These are phyloP conservation scores for Nomada ruficornis DNA, from an alignment of 2,888 invertebrate species.

Conservation along the genomic window DNA sequence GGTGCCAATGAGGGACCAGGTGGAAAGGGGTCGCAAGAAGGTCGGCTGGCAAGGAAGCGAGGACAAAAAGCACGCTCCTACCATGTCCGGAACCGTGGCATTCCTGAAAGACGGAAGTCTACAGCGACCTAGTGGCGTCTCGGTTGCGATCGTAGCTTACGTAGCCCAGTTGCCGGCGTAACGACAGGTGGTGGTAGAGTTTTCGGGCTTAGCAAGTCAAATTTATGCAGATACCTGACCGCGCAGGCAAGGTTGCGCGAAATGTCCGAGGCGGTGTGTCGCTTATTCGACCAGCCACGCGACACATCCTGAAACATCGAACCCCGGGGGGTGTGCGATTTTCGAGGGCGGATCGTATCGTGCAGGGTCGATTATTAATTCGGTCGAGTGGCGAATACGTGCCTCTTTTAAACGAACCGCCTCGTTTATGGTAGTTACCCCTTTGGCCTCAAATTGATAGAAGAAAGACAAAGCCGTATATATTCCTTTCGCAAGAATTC, in stretches of 20 bases:
- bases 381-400: slow-evolving; percentile 8
- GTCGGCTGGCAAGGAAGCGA: slow-evolving; percentile 36
- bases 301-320: slow-evolving; percentile 22
- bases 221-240: slow-evolving; percentile 79
- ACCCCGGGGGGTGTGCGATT: background rate
- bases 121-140: slow-evolving; percentile 50
- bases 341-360: background rate
- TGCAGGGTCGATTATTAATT: slow-evolving; percentile 8
- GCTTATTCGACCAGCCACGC: slow-evolving; percentile 29
- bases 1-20: background rate
- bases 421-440: background rate
- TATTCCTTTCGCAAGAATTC: too few relatives aligned
- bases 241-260: slow-evolving; percentile 59
- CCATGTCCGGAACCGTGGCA: slow-evolving; percentile 43
- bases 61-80: slow-evolving; percentile 25
- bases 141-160: slow-evolving; percentile 44
- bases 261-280: slow-evolving; percentile 60
- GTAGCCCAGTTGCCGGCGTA: slow-evolving; percentile 42
- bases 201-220: slow-evolving; percentile 81
- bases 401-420: background rate
- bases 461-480: too few relatives aligned
- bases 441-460: background rate
- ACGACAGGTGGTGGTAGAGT: slow-evolving; percentile 63
- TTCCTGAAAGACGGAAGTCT: slow-evolving; percentile 54
- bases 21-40: slow-evolving; percentile 18